Conservation (phyloP, 2,113 vertebrate species). For the Myotis davidii region DNA sequence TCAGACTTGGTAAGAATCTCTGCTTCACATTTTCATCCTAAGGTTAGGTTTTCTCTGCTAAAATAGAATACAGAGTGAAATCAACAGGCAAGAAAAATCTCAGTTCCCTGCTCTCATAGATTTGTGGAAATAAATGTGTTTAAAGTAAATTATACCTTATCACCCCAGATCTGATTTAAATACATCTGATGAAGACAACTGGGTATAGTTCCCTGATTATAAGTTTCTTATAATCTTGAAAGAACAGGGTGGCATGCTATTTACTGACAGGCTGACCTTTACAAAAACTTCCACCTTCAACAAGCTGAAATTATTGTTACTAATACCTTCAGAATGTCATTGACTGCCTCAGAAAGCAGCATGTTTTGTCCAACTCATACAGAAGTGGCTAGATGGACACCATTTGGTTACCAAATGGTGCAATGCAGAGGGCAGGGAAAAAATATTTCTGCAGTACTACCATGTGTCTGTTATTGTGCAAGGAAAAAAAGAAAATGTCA, state of each 20-base stretch:
- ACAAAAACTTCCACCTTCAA: constrained; percentile 47
- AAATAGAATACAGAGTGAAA: constrained; percentile 34
- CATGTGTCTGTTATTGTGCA: neutral
- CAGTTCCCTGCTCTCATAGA: neutral
- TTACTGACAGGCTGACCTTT: constrained; percentile 58
- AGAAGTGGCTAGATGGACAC: neutral
- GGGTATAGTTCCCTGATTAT: neutral
- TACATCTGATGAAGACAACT: constrained; percentile 57
- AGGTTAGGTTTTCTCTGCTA: constrained; percentile 43
- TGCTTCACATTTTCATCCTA: constrained; percentile 40
- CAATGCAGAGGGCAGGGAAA: neutral
- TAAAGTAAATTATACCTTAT: constrained; percentile 57
- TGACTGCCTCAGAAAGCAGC: neutral
- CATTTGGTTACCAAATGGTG: constrained; percentile 40
- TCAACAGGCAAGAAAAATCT: constrained; percentile 23
- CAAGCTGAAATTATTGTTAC: constrained; percentile 39
- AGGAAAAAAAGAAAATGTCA: constrained; percentile 40
- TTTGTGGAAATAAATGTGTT: constrained; percentile 46
- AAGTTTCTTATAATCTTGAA: constrained; percentile 37
- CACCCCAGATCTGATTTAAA: constrained; percentile 46
- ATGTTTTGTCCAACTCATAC: constrained; percentile 44
- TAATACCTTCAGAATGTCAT: constrained; percentile 36
- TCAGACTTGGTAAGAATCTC: constrained; percentile 39
- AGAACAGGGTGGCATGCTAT: neutral
- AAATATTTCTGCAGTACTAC: constrained; percentile 28